Percentiles rank a stretch among this genome's conserved stretches.
Evolutionary conservation across 2,797 vertebrate genomes (phyloP).

Genomic region (Xiphophorus birchmanni): DNA sequence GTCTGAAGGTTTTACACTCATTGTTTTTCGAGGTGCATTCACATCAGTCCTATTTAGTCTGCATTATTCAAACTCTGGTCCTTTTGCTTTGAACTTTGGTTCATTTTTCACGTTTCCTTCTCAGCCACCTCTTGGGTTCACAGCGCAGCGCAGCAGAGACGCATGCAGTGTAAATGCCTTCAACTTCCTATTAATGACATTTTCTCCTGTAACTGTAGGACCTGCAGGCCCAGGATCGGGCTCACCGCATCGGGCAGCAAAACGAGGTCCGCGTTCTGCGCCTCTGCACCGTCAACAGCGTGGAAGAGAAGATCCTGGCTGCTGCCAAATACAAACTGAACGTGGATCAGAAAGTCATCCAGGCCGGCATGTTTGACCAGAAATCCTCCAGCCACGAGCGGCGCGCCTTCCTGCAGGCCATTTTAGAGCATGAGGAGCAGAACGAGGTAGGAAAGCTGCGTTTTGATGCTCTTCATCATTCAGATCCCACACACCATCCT

Average conservation of each 20-base stretch:
- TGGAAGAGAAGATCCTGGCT: slow-evolving; percentile 97
- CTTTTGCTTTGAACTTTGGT: neutral
- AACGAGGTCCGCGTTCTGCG: slow-evolving; percentile 95
- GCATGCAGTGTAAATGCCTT: neutral
- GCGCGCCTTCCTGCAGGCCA: slow-evolving; percentile 93
- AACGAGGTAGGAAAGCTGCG: slow-evolving; percentile 85
- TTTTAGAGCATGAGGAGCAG: slow-evolving; percentile 95
- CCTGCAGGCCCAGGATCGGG: slow-evolving; percentile 95
- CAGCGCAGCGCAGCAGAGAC: too few relatives aligned
- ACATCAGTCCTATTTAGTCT: too few relatives aligned
- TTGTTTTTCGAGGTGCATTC: neutral
- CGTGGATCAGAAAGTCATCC: slow-evolving; percentile 98
- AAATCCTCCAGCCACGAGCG: slow-evolving; percentile 96
- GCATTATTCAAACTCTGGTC: too few relatives aligned
- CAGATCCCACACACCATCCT: neutral
- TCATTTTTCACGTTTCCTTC: too few relatives aligned
- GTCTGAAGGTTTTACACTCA: neutral
- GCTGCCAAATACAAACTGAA: slow-evolving; percentile 98
- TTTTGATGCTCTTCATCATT: neutral
- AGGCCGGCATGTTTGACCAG: slow-evolving; percentile 98
- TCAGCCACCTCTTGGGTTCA: too few relatives aligned
- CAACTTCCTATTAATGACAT: too few relatives aligned
- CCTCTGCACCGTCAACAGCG: slow-evolving; percentile 95
- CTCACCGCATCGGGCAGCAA: slow-evolving; percentile 95
- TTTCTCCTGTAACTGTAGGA: slow-evolving; percentile 78